These are phyloP conservation scores for Ditylenchus dipsaci DNA, from an alignment of 1,140 invertebrate genomes.

Conservation along the genomic window DNA sequence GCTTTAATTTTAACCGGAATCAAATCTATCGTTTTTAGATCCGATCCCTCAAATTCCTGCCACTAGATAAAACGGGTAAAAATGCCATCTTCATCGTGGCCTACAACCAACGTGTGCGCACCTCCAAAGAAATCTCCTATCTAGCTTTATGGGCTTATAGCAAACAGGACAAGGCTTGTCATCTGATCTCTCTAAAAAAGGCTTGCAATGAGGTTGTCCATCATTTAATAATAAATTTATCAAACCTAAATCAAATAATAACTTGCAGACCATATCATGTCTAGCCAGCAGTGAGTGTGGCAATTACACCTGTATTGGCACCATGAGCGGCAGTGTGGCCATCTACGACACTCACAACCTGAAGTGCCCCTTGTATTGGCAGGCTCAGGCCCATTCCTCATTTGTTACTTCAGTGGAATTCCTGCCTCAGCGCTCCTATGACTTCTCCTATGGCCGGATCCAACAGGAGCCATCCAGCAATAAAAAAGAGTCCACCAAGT, in stretches of 20 bases:
- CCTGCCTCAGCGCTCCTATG: slow-evolving; percentile 25
- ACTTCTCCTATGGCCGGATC: slow-evolving; percentile 25
- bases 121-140: slow-evolving; percentile 22
- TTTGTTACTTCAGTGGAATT: slow-evolving; percentile 31
- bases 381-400: slow-evolving; percentile 12
- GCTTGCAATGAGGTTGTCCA: slow-evolving; percentile 23
- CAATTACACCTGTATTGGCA: slow-evolving; percentile 26
- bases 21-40: slow-evolving; percentile 12
- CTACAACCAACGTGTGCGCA: slow-evolving; percentile 27
- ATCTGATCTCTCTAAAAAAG: slow-evolving; percentile 5
- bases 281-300: slow-evolving; percentile 25
- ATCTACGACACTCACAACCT: slow-evolving; percentile 27
- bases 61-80: slow-evolving; percentile 13
- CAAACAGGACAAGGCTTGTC: slow-evolving; percentile 20
- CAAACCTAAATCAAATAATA: background rate
- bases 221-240: background rate
- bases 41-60: slow-evolving; percentile 24
- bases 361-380: background rate
- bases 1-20: too few species aligned
- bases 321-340: slow-evolving; percentile 31
- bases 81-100: slow-evolving; percentile 17
- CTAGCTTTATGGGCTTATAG: slow-evolving; percentile 15
- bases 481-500: slow-evolving; percentile 6
- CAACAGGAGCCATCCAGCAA: background rate
- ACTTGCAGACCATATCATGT: slow-evolving; percentile 21